These are phyloP conservation scores for Abscondita cerata DNA, from an alignment of 2,888 invertebrate species.

Conservation along the genomic window DNA sequence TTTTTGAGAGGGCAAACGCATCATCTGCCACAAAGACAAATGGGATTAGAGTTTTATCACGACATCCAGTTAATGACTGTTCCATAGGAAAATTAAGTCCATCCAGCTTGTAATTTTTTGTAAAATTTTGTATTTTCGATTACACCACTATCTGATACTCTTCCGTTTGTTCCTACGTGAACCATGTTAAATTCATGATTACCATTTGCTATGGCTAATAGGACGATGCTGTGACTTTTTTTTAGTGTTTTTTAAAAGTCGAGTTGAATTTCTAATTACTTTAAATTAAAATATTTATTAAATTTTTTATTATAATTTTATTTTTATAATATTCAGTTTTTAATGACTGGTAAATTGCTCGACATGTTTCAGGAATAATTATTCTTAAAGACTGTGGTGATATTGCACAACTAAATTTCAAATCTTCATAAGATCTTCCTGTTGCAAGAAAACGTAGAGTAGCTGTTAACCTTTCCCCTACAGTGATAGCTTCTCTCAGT, in stretches of 20 bases:
- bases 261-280: too few relatives aligned
- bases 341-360: background rate
- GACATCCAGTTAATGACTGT: background rate
- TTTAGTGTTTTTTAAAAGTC: too few relatives aligned
- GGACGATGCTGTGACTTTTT: background rate
- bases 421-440: background rate
- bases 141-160: background rate
- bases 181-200: background rate
- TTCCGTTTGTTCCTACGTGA: background rate
- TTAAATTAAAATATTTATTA: background rate
- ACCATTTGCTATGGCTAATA: background rate
- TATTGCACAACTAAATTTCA: constrained; percentile 1
- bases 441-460: too few relatives aligned
- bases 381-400: constrained; percentile 5
- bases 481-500: background rate
- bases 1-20: background rate
- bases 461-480: too few relatives aligned
- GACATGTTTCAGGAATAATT: constrained; percentile 7
- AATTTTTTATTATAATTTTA: background rate
- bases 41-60: background rate
- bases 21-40: background rate
- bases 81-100: background rate
- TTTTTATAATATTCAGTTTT: background rate
- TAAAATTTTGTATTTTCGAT: background rate
- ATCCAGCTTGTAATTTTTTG: background rate